A percentile compares a stretch with the other conserved stretches of the same genome.
Conservation (phyloP, 2,888 invertebrate species). For the Lasioglossum zephyrum region DNA sequence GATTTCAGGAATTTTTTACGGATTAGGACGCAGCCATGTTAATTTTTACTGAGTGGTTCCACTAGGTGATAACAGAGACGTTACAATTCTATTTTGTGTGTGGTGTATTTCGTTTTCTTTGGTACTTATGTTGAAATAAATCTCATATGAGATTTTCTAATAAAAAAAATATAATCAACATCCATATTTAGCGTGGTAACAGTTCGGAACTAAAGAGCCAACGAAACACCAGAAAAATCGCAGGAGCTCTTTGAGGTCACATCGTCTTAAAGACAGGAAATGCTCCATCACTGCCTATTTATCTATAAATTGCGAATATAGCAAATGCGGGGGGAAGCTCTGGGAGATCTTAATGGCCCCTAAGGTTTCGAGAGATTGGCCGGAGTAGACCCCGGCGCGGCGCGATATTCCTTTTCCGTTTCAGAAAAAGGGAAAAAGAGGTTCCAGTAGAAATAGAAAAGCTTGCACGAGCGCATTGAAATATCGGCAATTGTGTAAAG, state of each 20-base stretch:
- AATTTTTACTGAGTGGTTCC: too few relatives aligned
- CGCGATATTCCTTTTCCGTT: slow-evolving; percentile 4
- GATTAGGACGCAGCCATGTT: too few relatives aligned
- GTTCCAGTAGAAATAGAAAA: neutral
- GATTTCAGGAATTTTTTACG: too few relatives aligned
- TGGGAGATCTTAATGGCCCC: neutral
- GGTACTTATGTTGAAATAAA: too few relatives aligned
- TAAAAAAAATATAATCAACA: too few relatives aligned
- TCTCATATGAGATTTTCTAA: too few relatives aligned
- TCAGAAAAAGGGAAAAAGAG: neutral
- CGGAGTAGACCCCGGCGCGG: neutral
- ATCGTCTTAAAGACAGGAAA: neutral
- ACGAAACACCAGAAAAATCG: too few relatives aligned
- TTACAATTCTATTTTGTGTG: too few relatives aligned
- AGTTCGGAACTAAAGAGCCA: too few relatives aligned
- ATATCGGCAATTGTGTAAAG: slow-evolving; percentile 26
- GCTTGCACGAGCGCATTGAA: slow-evolving; percentile 20
- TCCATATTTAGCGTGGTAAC: too few relatives aligned
- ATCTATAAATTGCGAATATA: neutral
- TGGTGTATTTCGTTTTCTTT: too few relatives aligned
- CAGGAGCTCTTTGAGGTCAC: neutral
- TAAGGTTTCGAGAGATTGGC: neutral
- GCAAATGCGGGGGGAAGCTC: neutral
- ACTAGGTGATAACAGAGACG: too few relatives aligned
- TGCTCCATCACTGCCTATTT: neutral